Evolutionary conservation across 2,797 vertebrate species (phyloP), one percentile per base, ranked within the genome.

Genomic region (Cichlasoma orientale): DNA sequence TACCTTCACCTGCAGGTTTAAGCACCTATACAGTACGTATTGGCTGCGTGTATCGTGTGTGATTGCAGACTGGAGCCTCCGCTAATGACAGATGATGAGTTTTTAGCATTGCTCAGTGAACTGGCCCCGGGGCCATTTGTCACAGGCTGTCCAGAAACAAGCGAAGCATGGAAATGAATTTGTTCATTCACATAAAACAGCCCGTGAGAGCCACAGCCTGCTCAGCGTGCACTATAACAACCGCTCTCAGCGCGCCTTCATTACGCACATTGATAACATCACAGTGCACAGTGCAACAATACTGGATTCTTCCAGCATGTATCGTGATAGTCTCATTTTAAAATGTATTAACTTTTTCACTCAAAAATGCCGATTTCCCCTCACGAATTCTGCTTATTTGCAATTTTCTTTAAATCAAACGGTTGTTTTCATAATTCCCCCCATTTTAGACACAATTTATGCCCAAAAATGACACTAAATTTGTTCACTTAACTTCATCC

Each of bases 111-210:
- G 90, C 85, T 93, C 83, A 58, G 74, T 89, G 88, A 89, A 85
- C 77, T 76, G 90, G 84, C 77, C 79, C 77, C 77, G 78, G 75
- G 87, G 91, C 86, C 89, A 94, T 94, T 92, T 87, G 88, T 95
- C 93, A 93, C 88, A 84, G 78, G 77, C 88, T 94, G 93, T 95
- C 94, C 92, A 92, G 74, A 88, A 92, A 78, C 82, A 88, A 95
- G 87, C 87, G 88, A 86, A 84, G 91, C 95, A 74, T 94, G 93
- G 79, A 95, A 95, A 95, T 93, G 85, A 93, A 95, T 95, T 90
- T 94, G 92, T 90, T 92, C 90, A 89, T 90, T 94, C 90, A 88
- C 90, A 87, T 89, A 90, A 90, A 93, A 92, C 86, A 87, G 80
- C 79, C 87, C n/a, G 75, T 57, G 70, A 72, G 76, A 68, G 57